phyloP scores from a whole-genome alignment of 2,888 invertebrate species.

The Leptopterna dolabrata region DNA sequence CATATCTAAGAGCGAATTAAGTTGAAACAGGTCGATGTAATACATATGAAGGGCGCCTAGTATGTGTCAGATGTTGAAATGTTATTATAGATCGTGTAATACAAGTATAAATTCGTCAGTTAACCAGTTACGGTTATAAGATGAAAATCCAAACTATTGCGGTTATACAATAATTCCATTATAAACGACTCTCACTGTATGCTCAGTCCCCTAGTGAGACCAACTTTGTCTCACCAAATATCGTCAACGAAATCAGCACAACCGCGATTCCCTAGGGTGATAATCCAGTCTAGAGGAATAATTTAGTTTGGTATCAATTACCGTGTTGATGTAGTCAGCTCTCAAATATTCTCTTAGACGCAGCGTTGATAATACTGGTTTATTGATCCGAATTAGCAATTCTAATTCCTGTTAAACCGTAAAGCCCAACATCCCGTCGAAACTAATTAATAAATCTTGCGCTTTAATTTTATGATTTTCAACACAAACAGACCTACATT shows the following conservation, averaged over 20 bases:
- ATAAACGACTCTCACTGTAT: too few species aligned
- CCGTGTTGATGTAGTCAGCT: background rate
- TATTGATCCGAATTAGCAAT: background rate
- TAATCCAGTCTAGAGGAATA: background rate
- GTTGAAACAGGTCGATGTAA: too few species aligned
- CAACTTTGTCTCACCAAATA: background rate
- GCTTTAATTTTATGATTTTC: background rate
- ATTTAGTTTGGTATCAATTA: conserved; percentile 6
- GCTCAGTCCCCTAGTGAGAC: background rate
- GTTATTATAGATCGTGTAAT: too few species aligned
- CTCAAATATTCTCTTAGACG: conserved; percentile 11
- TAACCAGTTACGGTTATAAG: too few species aligned
- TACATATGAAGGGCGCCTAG: too few species aligned
- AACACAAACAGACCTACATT: background rate
- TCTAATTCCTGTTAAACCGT: background rate
- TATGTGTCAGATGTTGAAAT: too few species aligned
- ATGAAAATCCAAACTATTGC: too few species aligned
- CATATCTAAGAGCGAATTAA: too few species aligned
- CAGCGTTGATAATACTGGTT: background rate
- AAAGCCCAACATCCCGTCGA: background rate
- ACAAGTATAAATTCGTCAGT: too few species aligned
- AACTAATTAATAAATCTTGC: background rate
- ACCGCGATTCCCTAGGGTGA: background rate
- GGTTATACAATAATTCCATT: too few species aligned
- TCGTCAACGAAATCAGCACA: background rate